Base-by-base conservation (phyloP, 92 coral and sea anemone species). In the Heliopora coerulea region DNA sequence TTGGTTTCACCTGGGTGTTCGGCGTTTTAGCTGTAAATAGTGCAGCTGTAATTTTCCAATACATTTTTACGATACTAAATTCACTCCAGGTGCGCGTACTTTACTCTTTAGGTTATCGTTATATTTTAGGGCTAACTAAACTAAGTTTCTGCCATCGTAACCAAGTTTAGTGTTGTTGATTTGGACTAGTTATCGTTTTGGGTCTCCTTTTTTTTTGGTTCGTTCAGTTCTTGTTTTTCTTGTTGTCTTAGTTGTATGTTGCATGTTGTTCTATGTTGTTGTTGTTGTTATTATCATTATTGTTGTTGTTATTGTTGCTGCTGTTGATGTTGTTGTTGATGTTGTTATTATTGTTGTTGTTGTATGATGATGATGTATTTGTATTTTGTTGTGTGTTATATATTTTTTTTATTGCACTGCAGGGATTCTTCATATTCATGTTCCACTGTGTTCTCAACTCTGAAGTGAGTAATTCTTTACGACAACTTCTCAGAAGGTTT, bases 1-100 rank as follows among this genome's bases (percentile, higher is more conserved):
- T 92, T 17, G 97, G 97, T 20, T 79, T 92, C 35, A 92, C 96
- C 29, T 92, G 97, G 97, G 84, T 89, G 75, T 92, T 92, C 65
- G 97, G 97, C 8, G 54, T 89, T 41, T 75, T 89, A 84, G 97
- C 97, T 4, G 88, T 92, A 46, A 83, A 92, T 58, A 81, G 81
- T 73, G 82, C 82, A 42, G 88, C 96, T 30, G 80, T 92, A 39
- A 91, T 56, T 23, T 92, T 92, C 59, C 97, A 92, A 82, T 92
- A 92, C 63, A 57, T 89, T 54, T 92, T 92, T 29, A 96, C 97
- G 60, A 83, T 89, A 41, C 83, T 92, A 66, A 92, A 92, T 85
- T 90, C 96, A 11, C 88, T 92, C 5, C 97, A 92, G 93, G 97
- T 92, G 64, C 33, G n/a, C n/a, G n/a, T 69, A 5, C 5, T n/a